These are phyloP conservation scores for Chaetodon auriga DNA, from an alignment of 2,113 vertebrate species.

Conservation along the genomic window DNA sequence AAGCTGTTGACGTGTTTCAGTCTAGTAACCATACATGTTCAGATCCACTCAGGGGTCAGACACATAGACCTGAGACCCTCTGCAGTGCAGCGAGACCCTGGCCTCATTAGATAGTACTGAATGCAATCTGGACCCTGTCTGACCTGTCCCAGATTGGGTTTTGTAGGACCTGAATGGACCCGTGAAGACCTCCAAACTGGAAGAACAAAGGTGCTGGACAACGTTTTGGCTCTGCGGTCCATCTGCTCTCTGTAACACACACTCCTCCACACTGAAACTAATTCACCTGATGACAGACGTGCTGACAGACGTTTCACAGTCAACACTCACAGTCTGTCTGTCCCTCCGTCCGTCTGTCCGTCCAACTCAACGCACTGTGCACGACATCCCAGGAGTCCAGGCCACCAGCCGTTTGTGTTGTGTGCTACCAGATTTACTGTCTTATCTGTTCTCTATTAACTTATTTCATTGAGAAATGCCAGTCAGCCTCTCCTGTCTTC, in stretches of 20 bases:
- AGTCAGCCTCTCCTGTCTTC: conserved; percentile 8
- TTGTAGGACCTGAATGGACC: neutral
- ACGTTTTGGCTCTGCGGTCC: conserved; percentile 11
- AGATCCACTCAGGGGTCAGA: neutral
- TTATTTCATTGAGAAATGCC: conserved; percentile 28
- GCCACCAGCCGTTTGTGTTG: conserved; percentile 47
- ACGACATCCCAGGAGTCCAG: conserved; percentile 22
- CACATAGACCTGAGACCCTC: neutral
- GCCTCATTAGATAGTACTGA: neutral
- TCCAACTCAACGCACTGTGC: conserved; percentile 6
- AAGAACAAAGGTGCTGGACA: neutral
- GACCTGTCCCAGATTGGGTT: neutral
- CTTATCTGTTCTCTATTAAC: conserved; percentile 49
- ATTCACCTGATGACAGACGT: conserved; percentile 59
- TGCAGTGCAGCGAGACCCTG: neutral
- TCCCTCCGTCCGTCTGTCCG: neutral
- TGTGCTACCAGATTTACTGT: conserved; percentile 28
- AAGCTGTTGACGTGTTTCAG: no score
- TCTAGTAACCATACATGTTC: no score
- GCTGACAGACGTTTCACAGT: conserved; percentile 65
- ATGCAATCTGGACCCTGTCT: neutral
- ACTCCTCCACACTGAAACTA: conserved; percentile 26
- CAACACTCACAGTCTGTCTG: conserved; percentile 6
- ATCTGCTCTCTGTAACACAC: conserved; percentile 53
- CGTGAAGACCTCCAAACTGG: neutral